These are phyloP conservation scores for Premnoplex brunnescens DNA, from an alignment of 2,797 vertebrate genomes.

Conservation along the genomic window DNA sequence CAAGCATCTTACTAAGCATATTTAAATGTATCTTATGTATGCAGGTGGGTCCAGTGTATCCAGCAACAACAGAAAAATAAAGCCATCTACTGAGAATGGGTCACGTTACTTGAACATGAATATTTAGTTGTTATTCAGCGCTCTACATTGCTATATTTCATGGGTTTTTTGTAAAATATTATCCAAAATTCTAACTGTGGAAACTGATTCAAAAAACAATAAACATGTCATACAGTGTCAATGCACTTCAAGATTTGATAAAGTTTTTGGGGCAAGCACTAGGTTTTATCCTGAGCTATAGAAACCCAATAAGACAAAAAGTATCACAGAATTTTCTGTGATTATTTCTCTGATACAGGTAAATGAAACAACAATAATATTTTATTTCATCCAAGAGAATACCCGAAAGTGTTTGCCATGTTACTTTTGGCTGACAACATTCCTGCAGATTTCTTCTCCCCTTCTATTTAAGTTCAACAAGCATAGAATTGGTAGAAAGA, in stretches of 20 bases:
- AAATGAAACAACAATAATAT: neutral
- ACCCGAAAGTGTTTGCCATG: neutral
- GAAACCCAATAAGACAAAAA: neutral
- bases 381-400: neutral
- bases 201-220: neutral
- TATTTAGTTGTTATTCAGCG: neutral
- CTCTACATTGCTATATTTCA: neutral
- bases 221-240: neutral
- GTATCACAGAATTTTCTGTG: neutral
- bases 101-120: neutral
- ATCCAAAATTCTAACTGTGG: neutral
- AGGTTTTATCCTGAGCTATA: neutral
- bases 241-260: neutral
- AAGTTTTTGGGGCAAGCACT: neutral
- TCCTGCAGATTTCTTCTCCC: neutral
- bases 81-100: neutral
- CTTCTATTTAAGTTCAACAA: neutral
- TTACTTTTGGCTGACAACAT: neutral
- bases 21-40: slow-evolving; percentile 1
- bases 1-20: neutral
- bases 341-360: neutral
- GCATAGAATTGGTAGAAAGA: neutral
- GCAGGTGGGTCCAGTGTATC: neutral
- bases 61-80: slow-evolving; percentile 15
- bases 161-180: neutral